A percentile compares a stretch with the other conserved stretches of the same genome.
Conservation (phyloP, 2,797 vertebrate genomes). For the Heteromormyrus szaboi region DNA sequence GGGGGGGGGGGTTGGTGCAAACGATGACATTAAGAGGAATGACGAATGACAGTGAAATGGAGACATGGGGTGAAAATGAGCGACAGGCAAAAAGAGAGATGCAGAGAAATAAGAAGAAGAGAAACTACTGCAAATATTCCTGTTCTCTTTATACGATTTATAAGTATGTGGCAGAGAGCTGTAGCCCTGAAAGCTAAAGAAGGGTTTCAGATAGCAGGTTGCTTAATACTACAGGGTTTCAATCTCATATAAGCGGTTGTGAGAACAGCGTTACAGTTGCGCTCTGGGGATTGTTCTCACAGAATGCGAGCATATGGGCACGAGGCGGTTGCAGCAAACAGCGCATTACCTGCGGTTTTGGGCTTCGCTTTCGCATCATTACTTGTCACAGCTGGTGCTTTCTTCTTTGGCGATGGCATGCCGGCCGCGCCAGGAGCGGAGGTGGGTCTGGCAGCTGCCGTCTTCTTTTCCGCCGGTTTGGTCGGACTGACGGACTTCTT, state of each 20-base stretch:
- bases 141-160: background rate
- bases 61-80: background rate
- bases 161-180: background rate
- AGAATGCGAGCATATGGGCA: background rate
- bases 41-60: background rate
- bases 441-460: background rate
- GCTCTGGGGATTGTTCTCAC: background rate
- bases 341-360: conserved; percentile 5
- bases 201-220: background rate
- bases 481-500: background rate
- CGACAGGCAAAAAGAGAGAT: background rate
- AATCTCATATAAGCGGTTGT: background rate
- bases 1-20: conserved; percentile 1
- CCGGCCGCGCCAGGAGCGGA: background rate
- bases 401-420: background rate
- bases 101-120: background rate
- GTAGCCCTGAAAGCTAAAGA: background rate
- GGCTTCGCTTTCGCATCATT: background rate
- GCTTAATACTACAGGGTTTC: background rate
- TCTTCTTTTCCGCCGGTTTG: background rate
- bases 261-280: background rate
- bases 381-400: background rate
- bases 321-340: background rate
- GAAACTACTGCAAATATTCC: background rate
- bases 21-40: too few species aligned